These are phyloP conservation scores for Pocillopora grandis DNA, from an alignment of 92 coral and sea anemone genomes.

Conservation along the genomic window DNA sequence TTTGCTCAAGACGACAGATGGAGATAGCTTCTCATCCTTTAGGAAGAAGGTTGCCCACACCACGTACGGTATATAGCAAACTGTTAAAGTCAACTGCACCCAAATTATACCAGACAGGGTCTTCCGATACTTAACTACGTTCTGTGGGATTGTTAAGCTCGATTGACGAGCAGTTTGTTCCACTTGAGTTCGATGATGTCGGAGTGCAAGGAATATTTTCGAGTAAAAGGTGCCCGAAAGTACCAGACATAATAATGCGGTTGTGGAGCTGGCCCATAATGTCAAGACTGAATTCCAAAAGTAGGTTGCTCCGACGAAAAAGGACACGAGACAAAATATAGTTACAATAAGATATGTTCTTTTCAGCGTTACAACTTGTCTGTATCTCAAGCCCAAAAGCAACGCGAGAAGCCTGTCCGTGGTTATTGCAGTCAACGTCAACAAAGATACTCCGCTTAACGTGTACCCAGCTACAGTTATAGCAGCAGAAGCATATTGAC, in stretches of 20 bases:
- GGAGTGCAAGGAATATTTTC: neutral
- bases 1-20: neutral
- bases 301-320: neutral
- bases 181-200: neutral
- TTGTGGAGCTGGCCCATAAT: neutral
- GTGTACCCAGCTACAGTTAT: neutral
- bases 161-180: neutral
- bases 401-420: conserved; percentile 33
- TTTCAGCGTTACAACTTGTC: conserved; percentile 18
- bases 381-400: conserved; percentile 7
- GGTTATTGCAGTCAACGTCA: neutral
- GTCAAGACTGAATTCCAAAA: neutral
- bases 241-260: neutral
- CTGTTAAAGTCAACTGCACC: neutral
- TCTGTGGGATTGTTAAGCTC: neutral
- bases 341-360: neutral
- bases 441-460: conserved; percentile 7
- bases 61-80: neutral
- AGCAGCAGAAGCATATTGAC: neutral
- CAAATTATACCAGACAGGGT: conserved; percentile 4
- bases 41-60: neutral
- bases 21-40: neutral
- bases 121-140: conserved; percentile 1
- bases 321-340: neutral
- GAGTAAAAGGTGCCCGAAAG: neutral